Evolutionary conservation across 2,888 invertebrate genomes (phyloP).

Genomic region (Boloria selene): DNA sequence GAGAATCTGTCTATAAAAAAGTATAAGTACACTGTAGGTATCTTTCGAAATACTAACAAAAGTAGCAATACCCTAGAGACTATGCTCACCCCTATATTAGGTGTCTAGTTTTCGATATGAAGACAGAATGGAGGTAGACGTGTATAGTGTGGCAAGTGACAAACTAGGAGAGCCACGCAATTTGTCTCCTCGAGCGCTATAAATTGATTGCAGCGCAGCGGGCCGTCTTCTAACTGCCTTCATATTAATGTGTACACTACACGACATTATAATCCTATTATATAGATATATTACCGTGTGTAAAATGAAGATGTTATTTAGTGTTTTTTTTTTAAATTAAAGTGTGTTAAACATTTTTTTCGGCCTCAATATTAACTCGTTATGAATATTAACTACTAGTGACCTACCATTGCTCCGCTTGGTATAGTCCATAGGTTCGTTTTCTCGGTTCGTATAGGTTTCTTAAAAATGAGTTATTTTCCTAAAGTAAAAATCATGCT

Average conservation of each 20-base stretch:
- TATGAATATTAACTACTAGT: background rate
- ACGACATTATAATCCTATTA: conserved; percentile 23
- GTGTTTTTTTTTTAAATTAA: no score
- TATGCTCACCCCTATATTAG: background rate
- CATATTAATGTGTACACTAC: conserved; percentile 57
- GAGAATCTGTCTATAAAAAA: no score
- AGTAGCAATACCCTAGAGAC: background rate
- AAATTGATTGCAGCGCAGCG: conserved; percentile 75
- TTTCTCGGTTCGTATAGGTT: no score
- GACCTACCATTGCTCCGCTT: background rate
- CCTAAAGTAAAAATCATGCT: no score
- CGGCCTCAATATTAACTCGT: no score
- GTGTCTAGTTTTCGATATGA: conserved; percentile 12
- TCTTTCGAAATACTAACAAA: background rate
- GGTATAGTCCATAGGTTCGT: background rate
- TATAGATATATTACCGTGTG: conserved; percentile 1
- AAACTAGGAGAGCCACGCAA: conserved; percentile 54
- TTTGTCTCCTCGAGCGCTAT: conserved; percentile 68
- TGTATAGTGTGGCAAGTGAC: conserved; percentile 51
- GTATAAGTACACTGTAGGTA: no score
- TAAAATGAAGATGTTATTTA: no score
- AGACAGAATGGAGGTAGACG: conserved; percentile 33
- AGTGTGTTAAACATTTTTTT: no score
- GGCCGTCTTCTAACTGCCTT: conserved; percentile 62
- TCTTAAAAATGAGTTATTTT: no score